phyloP scores from a whole-genome alignment of 92 coral and sea anemone species.

The Palythoa grandis region DNA sequence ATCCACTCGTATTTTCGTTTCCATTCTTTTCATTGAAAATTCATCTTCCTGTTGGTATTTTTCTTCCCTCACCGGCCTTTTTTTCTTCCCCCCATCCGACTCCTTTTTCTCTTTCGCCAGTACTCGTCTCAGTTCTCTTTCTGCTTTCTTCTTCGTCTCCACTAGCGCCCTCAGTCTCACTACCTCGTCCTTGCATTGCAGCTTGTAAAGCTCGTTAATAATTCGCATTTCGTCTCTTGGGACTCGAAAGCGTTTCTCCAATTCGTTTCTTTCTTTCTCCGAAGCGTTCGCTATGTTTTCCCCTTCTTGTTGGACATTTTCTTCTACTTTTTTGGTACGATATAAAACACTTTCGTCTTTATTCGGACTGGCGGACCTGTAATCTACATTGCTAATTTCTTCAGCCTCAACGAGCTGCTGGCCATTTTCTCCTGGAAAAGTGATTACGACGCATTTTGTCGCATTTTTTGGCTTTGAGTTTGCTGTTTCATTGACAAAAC shows the following conservation, averaged over 20 bases:
- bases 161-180: conserved; percentile 5
- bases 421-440: not conserved
- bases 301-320: not conserved
- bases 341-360: not conserved
- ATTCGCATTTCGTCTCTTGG: conserved; percentile 13
- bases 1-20: not conserved
- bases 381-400: not conserved
- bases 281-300: not conserved
- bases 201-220: conserved; percentile 13
- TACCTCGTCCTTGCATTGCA: not conserved
- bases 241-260: conserved; percentile 20
- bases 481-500: not conserved
- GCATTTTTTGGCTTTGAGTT: not conserved
- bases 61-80: not conserved
- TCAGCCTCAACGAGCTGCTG: not conserved
- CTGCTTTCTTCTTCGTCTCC: conserved; percentile 10
- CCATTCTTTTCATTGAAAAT: not conserved
- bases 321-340: not conserved
- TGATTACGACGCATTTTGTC: not conserved
- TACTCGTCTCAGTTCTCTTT: conserved; percentile 5
- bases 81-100: not conserved
- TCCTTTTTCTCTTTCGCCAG: not conserved
- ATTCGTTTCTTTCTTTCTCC: not conserved
- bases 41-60: conserved; percentile 4
- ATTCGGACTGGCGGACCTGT: not conserved